phyloP scores from a whole-genome alignment of 2,888 invertebrate genomes.

The Meiosimyza platycephala region DNA sequence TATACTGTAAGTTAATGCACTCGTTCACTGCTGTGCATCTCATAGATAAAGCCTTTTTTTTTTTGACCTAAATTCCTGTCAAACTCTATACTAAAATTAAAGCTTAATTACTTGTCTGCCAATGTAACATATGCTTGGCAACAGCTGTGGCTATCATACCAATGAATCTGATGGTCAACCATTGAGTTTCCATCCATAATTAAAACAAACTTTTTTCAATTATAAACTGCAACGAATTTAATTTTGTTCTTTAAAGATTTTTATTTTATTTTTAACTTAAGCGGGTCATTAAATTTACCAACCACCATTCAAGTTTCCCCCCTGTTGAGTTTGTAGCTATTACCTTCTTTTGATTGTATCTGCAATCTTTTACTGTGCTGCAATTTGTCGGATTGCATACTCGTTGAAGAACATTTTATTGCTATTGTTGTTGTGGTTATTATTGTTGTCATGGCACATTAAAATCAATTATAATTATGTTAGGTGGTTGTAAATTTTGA shows the following conservation, averaged over 20 bases:
- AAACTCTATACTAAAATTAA: no score
- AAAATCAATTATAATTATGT: slow-evolving; percentile 10
- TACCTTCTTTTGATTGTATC: background rate
- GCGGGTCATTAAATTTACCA: background rate
- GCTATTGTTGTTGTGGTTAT: background rate
- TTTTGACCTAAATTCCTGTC: no score
- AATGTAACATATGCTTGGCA: no score
- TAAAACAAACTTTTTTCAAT: background rate
- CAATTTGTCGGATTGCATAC: slow-evolving; percentile 9
- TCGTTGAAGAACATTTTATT: background rate
- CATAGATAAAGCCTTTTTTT: no score
- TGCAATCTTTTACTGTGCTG: slow-evolving; percentile 10
- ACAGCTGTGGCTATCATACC: no score
- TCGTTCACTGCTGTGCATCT: no score
- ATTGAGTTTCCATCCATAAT: background rate
- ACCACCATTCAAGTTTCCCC: background rate
- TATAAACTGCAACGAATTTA: background rate
- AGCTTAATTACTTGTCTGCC: no score
- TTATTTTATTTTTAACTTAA: background rate
- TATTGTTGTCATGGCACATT: slow-evolving; percentile 22
- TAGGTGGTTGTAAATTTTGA: no score
- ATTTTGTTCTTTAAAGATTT: background rate
- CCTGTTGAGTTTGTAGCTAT: background rate
- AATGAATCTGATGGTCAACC: no score
- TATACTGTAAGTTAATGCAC: no score